Conservation (phyloP, 2,797 vertebrate species). For the Hyperoplus lanceolatus region DNA sequence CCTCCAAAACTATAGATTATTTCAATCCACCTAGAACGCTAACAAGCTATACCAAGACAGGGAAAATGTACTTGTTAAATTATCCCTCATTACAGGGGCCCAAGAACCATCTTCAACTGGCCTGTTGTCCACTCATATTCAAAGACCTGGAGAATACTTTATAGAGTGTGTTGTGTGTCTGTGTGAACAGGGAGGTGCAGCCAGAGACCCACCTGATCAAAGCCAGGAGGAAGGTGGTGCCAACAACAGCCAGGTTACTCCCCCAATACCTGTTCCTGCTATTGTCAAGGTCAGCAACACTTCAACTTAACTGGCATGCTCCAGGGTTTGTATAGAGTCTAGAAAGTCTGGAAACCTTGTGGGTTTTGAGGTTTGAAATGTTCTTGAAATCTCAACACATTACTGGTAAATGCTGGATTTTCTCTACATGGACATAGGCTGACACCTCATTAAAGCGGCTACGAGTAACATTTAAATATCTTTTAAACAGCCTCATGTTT, state of each 20-base stretch:
- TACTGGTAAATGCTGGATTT: too few species aligned
- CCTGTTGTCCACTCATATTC: not conserved
- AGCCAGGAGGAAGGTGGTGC: constrained; percentile 83
- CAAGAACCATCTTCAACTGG: not conserved
- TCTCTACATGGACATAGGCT: too few species aligned
- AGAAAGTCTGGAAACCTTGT: too few species aligned
- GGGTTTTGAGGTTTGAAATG: too few species aligned
- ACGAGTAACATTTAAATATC: too few species aligned
- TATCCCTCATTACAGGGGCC: not conserved
- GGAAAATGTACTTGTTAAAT: not conserved
- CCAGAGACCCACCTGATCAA: constrained; percentile 81
- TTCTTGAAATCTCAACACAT: too few species aligned
- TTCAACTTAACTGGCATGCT: not conserved
- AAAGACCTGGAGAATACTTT: not conserved
- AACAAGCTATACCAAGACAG: not conserved
- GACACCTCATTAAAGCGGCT: too few species aligned
- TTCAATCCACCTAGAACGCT: not conserved
- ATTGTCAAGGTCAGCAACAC: constrained; percentile 89
- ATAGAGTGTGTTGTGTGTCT: constrained; percentile 15
- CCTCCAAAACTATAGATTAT: not conserved
- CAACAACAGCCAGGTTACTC: constrained; percentile 78
- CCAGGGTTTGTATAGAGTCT: too few species aligned
- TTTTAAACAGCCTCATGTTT: too few species aligned
- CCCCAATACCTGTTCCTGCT: constrained; percentile 83
- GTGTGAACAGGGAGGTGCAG: constrained; percentile 77